Evolutionary conservation across 2,888 invertebrate species (phyloP).

Genomic region (Marronus borbonicus): DNA sequence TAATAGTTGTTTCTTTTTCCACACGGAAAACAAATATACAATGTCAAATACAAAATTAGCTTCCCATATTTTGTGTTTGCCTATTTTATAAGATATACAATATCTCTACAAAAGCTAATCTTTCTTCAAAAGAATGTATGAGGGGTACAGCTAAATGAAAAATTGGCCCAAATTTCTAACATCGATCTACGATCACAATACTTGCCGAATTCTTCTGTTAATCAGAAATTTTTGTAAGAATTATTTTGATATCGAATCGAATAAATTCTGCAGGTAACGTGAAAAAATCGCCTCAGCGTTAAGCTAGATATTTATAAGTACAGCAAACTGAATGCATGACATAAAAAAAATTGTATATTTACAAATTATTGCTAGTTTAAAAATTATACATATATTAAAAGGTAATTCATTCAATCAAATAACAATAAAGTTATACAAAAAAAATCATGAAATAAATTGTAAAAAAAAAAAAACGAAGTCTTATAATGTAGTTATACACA

Average conservation of each 20-base stretch:
- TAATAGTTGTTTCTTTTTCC: constrained; percentile 9
- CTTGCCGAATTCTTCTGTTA: too few species aligned
- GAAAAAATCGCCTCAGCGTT: too few species aligned
- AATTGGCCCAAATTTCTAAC: too few species aligned
- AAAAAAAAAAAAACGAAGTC: neutral
- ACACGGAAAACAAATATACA: constrained; percentile 15
- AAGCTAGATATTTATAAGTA: constrained; percentile 17
- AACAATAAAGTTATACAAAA: constrained; percentile 1
- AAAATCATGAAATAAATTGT: neutral
- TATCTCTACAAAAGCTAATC: too few species aligned
- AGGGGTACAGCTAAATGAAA: too few species aligned
- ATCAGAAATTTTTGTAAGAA: too few species aligned
- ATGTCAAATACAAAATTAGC: constrained; percentile 3
- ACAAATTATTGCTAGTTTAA: constrained; percentile 40
- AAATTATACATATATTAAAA: constrained; percentile 3
- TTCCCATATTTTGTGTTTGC: neutral
- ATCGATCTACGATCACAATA: too few species aligned
- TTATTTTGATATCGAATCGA: too few species aligned
- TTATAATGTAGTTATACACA: neutral
- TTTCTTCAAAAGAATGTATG: too few species aligned
- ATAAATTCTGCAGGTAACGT: too few species aligned
- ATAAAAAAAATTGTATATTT: constrained; percentile 25
- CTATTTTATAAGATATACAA: neutral
- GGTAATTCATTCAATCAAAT: constrained; percentile 12
- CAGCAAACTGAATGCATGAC: constrained; percentile 10